A percentile compares a stretch with the other conserved stretches of the same genome.
Conservation (phyloP, 2,888 invertebrate genomes). For the Digitonthophagus gazella region DNA sequence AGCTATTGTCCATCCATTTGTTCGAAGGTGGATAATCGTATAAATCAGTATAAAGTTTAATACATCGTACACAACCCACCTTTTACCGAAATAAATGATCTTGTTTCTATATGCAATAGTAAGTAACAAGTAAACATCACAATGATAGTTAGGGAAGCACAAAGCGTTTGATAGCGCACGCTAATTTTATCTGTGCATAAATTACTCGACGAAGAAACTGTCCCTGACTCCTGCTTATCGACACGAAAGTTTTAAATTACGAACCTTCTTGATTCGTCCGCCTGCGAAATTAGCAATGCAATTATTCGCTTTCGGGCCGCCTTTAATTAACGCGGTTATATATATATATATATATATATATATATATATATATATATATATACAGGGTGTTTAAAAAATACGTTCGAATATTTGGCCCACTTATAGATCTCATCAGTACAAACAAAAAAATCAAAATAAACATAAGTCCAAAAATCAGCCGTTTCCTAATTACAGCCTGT, state of each 20-base stretch:
- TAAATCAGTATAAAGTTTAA: too few species aligned
- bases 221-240: background rate
- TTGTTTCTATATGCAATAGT: background rate
- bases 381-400: too few species aligned
- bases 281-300: background rate
- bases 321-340: background rate
- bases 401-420: too few species aligned
- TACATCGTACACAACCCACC: too few species aligned
- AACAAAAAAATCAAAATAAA: too few species aligned
- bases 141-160: background rate
- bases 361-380: too few species aligned
- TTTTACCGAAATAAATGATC: background rate
- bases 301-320: background rate
- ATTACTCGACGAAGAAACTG: background rate
- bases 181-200: background rate
- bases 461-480: too few species aligned
- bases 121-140: background rate
- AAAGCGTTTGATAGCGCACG: background rate
- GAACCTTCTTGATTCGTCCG: background rate
- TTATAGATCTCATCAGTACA: too few species aligned
- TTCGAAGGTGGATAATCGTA: too few species aligned
- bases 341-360: too few species aligned
- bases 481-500: too few species aligned
- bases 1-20: too few species aligned
- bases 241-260: background rate